A percentile compares a stretch with the other conserved stretches of the same genome.
Conservation (phyloP, 2,797 vertebrate genomes). For the Acanthiza pusilla region DNA sequence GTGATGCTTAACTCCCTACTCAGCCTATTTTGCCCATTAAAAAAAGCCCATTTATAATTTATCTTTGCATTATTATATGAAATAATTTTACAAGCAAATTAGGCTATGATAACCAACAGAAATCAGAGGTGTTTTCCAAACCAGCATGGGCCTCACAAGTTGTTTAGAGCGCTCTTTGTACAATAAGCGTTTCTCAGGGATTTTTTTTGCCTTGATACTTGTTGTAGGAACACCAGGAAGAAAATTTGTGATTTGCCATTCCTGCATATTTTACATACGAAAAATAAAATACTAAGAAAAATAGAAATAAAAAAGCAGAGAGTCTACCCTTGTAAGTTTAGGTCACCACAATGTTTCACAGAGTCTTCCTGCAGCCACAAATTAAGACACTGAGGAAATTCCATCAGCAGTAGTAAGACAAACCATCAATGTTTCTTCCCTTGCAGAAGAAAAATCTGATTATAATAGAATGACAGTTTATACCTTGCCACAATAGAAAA, state of each 20-base stretch:
- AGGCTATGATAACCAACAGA: background rate
- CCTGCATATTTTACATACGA: background rate
- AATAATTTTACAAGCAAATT: background rate
- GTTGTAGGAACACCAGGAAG: background rate
- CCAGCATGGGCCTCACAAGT: rapidly evolving
- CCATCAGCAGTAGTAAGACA: background rate
- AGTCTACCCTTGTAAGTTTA: background rate
- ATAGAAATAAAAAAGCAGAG: background rate
- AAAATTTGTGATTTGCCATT: background rate
- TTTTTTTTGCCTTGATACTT: background rate
- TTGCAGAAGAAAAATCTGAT: background rate
- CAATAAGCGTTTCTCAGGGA: background rate
- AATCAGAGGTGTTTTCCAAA: background rate
- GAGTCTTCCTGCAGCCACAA: background rate
- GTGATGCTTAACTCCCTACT: background rate
- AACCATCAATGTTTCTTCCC: background rate
- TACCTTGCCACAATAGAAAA: background rate
- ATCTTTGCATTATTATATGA: background rate
- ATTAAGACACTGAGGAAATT: background rate
- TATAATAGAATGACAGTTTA: background rate
- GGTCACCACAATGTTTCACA: background rate
- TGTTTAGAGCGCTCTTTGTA: background rate
- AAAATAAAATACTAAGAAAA: background rate
- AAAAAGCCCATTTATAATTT: background rate
- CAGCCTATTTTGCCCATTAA: background rate